Base-by-base conservation (phyloP, 2,797 vertebrate species). In the Margarornis squamiger region DNA sequence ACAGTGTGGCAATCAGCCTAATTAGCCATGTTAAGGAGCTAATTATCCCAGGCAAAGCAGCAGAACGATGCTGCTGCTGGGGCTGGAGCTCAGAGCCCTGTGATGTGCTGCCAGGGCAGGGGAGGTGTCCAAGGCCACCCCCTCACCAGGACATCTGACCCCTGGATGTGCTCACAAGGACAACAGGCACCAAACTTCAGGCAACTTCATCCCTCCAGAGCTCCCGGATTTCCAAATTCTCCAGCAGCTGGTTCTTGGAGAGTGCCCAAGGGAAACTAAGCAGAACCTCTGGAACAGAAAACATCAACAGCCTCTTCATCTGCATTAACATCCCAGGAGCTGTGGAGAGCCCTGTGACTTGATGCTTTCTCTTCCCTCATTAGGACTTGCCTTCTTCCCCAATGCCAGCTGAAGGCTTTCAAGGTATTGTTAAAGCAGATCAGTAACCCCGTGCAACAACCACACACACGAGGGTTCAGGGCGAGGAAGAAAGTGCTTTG, bases 1-100 rank as follows among this genome's bases (percentile, higher is more conserved):
- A 57, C 2, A 20, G 57, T 12, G 73, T 87, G 86, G 82, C 49
- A 87, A 75, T 73, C 59, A 29, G 87, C 87, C 87, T 90, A 87
- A 94, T 88, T 94, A 76, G 54, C 65, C 78, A 3, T 2, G 14
- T 73, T 79, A 73, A 80, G 29, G 45, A 34, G 81, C 32, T 76
- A 36, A 61, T 86, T 73, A 90, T 46, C 73, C 93, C 58, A 48
- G 59, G 63, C 67, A 73, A 91, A 91, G 46, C 13, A 73, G 55
- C 68, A 5, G 29, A 38, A 22, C 15, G 90, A 52, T 43, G 73
- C 78, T 14, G 82, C 86, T 94, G 45, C 77, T 83, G 81, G 73
- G 72, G 63, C 41, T 2, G 14, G 2, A 63, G 88, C 67, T 34
- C 9, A 9, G 12, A 13, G 19, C 32, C 10, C n/a, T 36, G 55